phyloP scores from a whole-genome alignment of 2,113 vertebrate genomes.

The Talpa occidentalis region DNA sequence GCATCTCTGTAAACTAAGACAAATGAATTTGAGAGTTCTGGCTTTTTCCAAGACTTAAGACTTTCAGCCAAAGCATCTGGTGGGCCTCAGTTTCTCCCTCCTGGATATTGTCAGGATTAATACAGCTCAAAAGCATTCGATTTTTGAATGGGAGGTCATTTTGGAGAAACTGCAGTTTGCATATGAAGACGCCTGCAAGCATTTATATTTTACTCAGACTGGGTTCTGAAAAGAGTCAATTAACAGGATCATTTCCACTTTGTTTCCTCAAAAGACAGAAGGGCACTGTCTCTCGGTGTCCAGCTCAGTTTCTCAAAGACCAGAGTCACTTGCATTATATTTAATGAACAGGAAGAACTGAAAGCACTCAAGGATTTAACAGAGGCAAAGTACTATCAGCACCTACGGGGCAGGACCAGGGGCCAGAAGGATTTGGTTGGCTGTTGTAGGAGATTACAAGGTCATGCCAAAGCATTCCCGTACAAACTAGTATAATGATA shows the following conservation, averaged over 20 bases:
- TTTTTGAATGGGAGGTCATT: background rate
- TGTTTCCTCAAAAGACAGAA: background rate
- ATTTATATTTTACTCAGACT: background rate
- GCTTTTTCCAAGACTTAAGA: background rate
- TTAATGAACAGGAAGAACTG: background rate
- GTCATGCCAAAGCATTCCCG: background rate
- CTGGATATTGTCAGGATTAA: background rate
- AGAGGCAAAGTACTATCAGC: rapidly evolving
- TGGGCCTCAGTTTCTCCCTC: background rate
- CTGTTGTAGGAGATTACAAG: too few relatives aligned
- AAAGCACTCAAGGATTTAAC: background rate
- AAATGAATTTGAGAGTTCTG: background rate
- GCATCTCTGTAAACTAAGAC: background rate
- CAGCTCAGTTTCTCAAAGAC: background rate
- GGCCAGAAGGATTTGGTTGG: background rate
- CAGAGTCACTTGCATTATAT: background rate
- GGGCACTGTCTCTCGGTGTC: rapidly evolving
- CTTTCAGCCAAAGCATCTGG: background rate
- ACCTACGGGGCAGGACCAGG: rapidly evolving
- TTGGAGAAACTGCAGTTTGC: background rate
- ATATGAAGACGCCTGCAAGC: background rate
- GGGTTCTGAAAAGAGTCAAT: background rate
- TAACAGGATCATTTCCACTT: background rate
- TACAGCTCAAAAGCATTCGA: background rate
- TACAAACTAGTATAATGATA: background rate